Evolutionary conservation across 2,113 vertebrate species (phyloP), one percentile per base, ranked within the genome.

Genomic region (Diadophis punctatus): DNA sequence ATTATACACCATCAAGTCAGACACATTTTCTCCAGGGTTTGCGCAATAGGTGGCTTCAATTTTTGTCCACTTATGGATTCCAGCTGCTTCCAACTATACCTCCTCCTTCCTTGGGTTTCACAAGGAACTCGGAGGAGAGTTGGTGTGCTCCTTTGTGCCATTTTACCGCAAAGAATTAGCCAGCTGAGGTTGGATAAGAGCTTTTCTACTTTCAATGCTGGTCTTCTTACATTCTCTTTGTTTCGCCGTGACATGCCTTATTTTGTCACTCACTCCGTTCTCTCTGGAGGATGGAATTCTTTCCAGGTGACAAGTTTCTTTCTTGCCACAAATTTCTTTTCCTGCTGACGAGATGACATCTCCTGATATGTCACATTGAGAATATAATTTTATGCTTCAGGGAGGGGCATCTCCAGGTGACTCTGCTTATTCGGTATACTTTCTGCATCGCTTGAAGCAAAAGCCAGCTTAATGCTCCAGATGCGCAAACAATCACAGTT

Each of bases 361-460:
- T 93, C 88, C 46, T 20, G 4, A 18, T 43, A 93, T 52, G 74
- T 92, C 46, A 2, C 49, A 91, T 23, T 0, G 39, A 3, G 48
- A 90, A 46, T 52, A 63, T 91, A 60, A 2, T 90, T 94, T 93
- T 87, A 0, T 90, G 86, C 92, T 94, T 34, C 91, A 30, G 55
- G 89, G 89, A 91, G 87, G 93, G 94, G 93, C 3, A 0, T 94
- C 95, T 96, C 90, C 90, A 95, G 95, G 96, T 86, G 74, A 92
- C 53, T 53, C 8, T 48, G 93, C 92, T 51, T 91, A 89, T 92
- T 94, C 10, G 84, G 23, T 58, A 88, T 80, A 93, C 92, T 96
- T 96, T 94, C 87, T 92, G 95, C 87, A 5, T 90, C 86, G 91
- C 94, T 94, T 91, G 95, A 93, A 92, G 14, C 91, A 96, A 91